phyloP scores from a whole-genome alignment of 1,140 invertebrate genomes.

The Trypoxylus dichotomus region DNA sequence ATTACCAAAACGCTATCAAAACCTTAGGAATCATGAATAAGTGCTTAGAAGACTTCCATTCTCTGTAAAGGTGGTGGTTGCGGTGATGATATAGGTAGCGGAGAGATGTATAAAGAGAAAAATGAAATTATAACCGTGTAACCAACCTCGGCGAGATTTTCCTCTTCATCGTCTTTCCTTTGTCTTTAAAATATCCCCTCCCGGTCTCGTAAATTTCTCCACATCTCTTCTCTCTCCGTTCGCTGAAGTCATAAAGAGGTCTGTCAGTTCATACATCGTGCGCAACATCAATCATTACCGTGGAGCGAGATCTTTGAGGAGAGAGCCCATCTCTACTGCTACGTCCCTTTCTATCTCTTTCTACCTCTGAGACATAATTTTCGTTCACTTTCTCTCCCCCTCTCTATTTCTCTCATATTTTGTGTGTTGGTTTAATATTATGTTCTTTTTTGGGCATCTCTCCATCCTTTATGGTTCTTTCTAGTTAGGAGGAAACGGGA shows the following conservation, averaged over 20 bases:
- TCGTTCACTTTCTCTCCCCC: too few species aligned
- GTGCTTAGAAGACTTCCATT: neutral
- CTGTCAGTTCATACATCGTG: slow-evolving; percentile 20
- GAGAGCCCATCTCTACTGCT: neutral
- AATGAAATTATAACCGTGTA: slow-evolving; percentile 18
- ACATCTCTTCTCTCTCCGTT: neutral
- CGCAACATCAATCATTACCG: slow-evolving; percentile 4
- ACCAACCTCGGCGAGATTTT: slow-evolving; percentile 20
- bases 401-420: neutral
- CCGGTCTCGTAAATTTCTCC: slow-evolving; percentile 12
- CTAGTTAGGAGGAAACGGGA: neutral
- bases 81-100: neutral
- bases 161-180: neutral
- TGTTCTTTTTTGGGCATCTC: slow-evolving; percentile 2
- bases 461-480: neutral
- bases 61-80: neutral
- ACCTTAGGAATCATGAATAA: neutral
- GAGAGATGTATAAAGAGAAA: neutral
- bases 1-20: neutral
- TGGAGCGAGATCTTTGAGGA: neutral
- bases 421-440: neutral
- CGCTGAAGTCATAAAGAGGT: slow-evolving; percentile 15
- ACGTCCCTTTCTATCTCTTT: neutral
- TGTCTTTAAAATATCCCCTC: slow-evolving; percentile 15
- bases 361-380: neutral